Evolutionary conservation across 2,888 invertebrate species (phyloP).

Genomic region (Caenorhabditis drosophilae): DNA sequence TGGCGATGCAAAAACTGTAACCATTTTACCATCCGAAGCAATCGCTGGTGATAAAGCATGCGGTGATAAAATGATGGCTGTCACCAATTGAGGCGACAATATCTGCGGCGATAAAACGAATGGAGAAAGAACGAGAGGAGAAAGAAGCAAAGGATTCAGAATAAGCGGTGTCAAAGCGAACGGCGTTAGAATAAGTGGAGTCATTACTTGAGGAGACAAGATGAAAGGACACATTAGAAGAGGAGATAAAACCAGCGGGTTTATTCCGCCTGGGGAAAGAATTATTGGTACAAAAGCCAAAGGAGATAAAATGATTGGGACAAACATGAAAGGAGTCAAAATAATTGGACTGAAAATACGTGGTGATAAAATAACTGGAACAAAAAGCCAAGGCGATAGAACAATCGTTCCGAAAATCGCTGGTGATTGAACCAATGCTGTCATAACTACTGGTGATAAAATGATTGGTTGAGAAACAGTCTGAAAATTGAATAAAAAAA

Average conservation of each 20-base stretch:
- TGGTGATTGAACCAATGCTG: conserved; percentile 34
- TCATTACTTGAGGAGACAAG: conserved; percentile 52
- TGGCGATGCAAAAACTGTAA: conserved; percentile 39
- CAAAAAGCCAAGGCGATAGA: conserved; percentile 52
- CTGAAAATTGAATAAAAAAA: neutral
- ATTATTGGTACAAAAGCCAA: conserved; percentile 46
- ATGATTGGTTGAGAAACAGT: conserved; percentile 28
- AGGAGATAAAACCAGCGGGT: conserved; percentile 43
- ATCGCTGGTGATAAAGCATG: conserved; percentile 40
- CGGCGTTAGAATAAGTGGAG: conserved; percentile 51
- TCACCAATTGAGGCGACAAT: conserved; percentile 44
- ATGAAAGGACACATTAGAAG: conserved; percentile 49
- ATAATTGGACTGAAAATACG: conserved; percentile 36
- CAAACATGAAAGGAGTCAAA: conserved; percentile 44
- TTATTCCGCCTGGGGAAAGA: conserved; percentile 43
- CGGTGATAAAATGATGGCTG: conserved; percentile 40
- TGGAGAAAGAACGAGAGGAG: conserved; percentile 47
- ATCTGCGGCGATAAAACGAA: conserved; percentile 54
- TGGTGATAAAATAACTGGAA: conserved; percentile 42
- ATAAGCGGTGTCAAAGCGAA: conserved; percentile 46
- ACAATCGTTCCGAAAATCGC: conserved; percentile 34
- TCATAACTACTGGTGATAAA: conserved; percentile 26
- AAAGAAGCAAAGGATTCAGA: conserved; percentile 42
- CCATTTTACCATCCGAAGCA: conserved; percentile 25
- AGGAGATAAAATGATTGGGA: conserved; percentile 51